Percentiles rank a stretch among this genome's conserved stretches.
Conservation (phyloP, 2,113 vertebrate genomes). For the Rissa tridactyla region DNA sequence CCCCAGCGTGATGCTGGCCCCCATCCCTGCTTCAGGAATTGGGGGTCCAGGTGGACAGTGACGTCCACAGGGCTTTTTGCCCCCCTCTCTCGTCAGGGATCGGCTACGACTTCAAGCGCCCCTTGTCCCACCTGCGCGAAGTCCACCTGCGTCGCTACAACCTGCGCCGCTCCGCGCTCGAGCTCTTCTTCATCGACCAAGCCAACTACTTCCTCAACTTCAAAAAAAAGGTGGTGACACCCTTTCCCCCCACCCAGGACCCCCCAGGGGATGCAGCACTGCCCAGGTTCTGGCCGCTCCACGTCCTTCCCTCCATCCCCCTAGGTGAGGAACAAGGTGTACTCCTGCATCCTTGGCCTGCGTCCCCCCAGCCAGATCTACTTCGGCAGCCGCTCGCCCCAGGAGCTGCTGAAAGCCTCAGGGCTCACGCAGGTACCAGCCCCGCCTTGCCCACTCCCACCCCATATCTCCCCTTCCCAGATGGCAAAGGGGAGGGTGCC, state of each 20-base stretch:
- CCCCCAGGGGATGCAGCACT: rapidly evolving
- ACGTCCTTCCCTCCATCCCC: rapidly evolving
- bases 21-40: rapidly evolving
- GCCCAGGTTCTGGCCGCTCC: rapidly evolving
- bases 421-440: slow-evolving; percentile 89
- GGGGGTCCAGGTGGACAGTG: background rate
- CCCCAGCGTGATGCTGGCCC: background rate
- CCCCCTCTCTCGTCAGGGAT: slow-evolving; percentile 74
- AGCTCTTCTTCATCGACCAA: slow-evolving; percentile 98
- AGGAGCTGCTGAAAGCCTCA: slow-evolving; percentile 92
- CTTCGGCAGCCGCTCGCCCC: slow-evolving; percentile 90
- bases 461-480: background rate
- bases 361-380: slow-evolving; percentile 87
- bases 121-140: slow-evolving; percentile 90
- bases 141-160: slow-evolving; percentile 96
- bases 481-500: background rate
- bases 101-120: slow-evolving; percentile 92
- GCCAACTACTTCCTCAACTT: slow-evolving; percentile 99
- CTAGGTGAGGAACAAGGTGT: slow-evolving; percentile 93
- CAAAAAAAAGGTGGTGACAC: slow-evolving; percentile 80
- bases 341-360: slow-evolving; percentile 88
- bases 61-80: rapidly evolving
- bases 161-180: slow-evolving; percentile 91
- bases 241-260: rapidly evolving
- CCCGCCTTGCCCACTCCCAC: rapidly evolving